Percentiles rank a stretch among this genome's conserved stretches.
Evolutionary conservation across 2,113 vertebrate species (phyloP).

Genomic region (Erpornis zantholeuca): DNA sequence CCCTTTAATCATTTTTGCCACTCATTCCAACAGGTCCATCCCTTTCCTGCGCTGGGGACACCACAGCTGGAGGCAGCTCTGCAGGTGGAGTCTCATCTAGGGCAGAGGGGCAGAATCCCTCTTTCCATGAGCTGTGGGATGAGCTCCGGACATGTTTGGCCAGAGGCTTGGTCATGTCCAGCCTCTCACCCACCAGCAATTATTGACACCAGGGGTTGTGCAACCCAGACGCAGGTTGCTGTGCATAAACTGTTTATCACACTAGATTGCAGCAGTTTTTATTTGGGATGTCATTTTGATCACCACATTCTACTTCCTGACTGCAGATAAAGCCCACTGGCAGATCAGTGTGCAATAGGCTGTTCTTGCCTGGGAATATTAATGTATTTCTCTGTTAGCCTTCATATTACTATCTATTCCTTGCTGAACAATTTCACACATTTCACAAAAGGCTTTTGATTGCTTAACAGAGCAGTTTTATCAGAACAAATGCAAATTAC

Average conservation of each 20-base stretch:
- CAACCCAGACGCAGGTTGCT: background rate
- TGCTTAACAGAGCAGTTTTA: background rate
- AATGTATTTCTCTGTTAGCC: background rate
- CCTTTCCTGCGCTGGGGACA: background rate
- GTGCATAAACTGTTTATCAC: background rate
- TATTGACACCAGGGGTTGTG: fast-evolving
- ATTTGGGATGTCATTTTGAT: background rate
- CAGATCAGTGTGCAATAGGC: background rate
- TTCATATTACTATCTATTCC: background rate
- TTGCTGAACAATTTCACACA: background rate
- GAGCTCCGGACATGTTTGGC: background rate
- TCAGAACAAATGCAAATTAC: background rate
- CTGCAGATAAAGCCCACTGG: background rate
- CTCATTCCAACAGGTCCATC: background rate
- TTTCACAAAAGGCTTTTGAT: background rate
- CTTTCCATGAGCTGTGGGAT: fast-evolving
- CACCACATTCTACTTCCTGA: background rate
- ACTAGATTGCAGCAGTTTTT: background rate
- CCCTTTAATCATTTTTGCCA: background rate
- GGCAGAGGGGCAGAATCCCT: background rate
- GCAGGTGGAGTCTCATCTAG: background rate
- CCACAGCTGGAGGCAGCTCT: background rate
- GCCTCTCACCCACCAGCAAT: background rate
- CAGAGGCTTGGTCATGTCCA: background rate
- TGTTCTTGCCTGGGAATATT: background rate